phyloP scores from a whole-genome alignment of 2,888 invertebrate genomes.

The Orthonevra nobilis region DNA sequence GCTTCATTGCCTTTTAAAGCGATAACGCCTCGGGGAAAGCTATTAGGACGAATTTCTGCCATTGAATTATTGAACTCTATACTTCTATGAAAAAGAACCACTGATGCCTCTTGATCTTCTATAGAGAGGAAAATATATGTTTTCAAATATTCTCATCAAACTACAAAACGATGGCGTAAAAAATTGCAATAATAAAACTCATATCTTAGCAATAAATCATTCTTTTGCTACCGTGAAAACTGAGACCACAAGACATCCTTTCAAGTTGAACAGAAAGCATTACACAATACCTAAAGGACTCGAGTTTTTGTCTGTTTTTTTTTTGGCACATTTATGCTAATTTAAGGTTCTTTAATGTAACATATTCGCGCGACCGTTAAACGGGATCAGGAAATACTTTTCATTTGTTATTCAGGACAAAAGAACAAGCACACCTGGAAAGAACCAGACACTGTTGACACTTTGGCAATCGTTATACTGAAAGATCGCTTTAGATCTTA shows the following conservation, averaged over 20 bases:
- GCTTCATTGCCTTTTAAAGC: no score
- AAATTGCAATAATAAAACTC: background rate
- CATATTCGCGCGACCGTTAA: conserved; percentile 45
- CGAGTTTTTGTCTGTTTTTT: background rate
- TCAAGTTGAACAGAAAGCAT: background rate
- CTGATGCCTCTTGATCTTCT: no score
- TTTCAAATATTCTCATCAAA: no score
- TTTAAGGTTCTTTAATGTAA: conserved; percentile 13
- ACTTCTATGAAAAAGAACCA: no score
- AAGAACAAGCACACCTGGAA: conserved; percentile 54
- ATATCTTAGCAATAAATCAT: background rate
- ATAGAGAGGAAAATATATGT: no score
- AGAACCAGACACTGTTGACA: conserved; percentile 17
- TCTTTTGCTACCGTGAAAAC: background rate
- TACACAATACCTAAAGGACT: background rate
- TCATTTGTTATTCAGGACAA: conserved; percentile 8
- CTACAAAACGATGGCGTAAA: conserved; percentile 1
- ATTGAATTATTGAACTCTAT: no score
- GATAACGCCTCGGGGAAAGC: no score
- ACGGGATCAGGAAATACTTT: conserved; percentile 20
- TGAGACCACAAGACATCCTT: conserved; percentile 11
- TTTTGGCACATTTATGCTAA: conserved; percentile 44
- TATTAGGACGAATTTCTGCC: no score
- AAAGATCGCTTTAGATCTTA: conserved; percentile 30
- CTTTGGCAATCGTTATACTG: conserved; percentile 31